Evolutionary conservation across 1,140 invertebrate genomes (phyloP), one percentile per base, ranked within the genome.

Genomic region (Drosophila pandora): DNA sequence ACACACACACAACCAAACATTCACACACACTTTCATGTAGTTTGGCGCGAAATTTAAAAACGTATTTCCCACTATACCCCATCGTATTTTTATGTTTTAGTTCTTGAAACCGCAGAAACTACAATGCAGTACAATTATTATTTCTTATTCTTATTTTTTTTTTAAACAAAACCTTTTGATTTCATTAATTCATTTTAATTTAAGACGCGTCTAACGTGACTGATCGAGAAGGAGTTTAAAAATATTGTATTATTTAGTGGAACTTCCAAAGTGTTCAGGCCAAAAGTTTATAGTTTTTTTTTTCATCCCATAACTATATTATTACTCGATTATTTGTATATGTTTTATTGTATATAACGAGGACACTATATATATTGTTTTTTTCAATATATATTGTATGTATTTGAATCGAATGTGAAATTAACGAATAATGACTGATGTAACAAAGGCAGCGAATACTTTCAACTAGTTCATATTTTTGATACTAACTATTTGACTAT

Each of bases 241-340:
- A 37, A 37, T 10, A 37, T 67, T 78, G 83, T 88, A 82, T 88
- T 87, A 81, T 79, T 62, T 87, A 87, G 69, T 60, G 58, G 39
- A 78, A 83, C 82, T 85, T 82, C 82, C 82, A 85, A 85, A 85
- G 82, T 85, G 82, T 85, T 85, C 82, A 85, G 81, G 78, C 82
- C 82, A 85, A 87, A 87, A 87, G 74, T 82, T 43, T 75, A 78
- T 64, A 10, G 6, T 2, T 21, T 17, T 41, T 41, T 41, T 41
- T 13, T n/a, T 8, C 41, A 21, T 60, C 55, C 62, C 76, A 34
- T 57, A 54, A 53, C 60, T 63, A 59, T 45, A 52, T 57, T 48
- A 53, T 22, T 8, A 45, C 25, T 65, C 17, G 22, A 45, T 12
- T 23, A 50, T 64, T 64, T 60, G 23, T 72, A 32, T 60, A 54